Conservation (phyloP, 2,888 invertebrate genomes). For the Heterodera filipjevi region DNA sequence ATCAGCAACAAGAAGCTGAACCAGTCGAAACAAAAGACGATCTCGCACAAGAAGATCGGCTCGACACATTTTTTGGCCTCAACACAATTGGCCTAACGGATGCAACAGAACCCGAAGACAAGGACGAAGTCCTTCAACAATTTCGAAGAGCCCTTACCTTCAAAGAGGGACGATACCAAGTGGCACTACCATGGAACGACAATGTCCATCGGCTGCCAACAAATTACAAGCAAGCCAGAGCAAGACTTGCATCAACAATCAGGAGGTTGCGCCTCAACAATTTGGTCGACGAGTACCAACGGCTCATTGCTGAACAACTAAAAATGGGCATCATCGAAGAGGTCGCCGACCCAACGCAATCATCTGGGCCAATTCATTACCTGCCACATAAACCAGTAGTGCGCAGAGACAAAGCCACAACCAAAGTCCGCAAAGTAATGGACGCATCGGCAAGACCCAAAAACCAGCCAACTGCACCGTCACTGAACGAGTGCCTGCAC, state of each 20-base stretch:
- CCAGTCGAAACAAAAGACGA: not conserved
- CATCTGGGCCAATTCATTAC: too few relatives aligned
- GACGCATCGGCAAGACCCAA: not conserved
- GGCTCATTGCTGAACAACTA: not conserved
- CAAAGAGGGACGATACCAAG: conserved; percentile 13
- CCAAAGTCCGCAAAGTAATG: conserved; percentile 3
- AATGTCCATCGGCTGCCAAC: conserved; percentile 1
- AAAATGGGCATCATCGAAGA: not conserved
- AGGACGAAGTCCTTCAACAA: conserved; percentile 10
- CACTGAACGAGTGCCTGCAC: not conserved
- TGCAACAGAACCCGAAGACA: not conserved
- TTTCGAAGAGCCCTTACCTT: not conserved
- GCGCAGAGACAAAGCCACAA: not conserved
- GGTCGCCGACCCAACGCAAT: too few relatives aligned
- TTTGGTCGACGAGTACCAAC: conserved; percentile 7
- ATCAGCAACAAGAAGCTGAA: too few relatives aligned
- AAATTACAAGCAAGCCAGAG: too few relatives aligned
- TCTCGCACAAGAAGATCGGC: not conserved
- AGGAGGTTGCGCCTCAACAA: not conserved
- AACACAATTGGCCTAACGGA: not conserved
- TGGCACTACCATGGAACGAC: conserved; percentile 8
- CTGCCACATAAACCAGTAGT: too few relatives aligned
- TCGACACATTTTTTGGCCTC: conserved; percentile 12
- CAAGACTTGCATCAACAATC: not conserved
- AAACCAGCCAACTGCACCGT: conserved; percentile 5